Evolutionary conservation across 2,888 invertebrate species (phyloP).

Genomic region (Cephus rjabovi): DNA sequence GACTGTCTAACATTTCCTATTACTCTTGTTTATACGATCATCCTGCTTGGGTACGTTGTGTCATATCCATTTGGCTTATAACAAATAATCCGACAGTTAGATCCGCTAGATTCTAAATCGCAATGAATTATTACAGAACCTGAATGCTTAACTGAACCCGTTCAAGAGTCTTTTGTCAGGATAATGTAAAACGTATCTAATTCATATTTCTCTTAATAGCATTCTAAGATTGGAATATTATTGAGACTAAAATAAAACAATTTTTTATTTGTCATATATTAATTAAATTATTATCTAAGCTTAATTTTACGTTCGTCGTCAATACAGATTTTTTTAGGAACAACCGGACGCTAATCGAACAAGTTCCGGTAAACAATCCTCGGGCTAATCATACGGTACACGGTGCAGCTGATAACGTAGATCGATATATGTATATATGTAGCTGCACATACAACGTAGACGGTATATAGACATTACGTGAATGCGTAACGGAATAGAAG

Average conservation of each 20-base stretch:
- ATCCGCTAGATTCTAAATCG: background rate
- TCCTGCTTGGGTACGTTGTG: background rate
- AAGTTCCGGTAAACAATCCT: background rate
- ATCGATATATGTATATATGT: background rate
- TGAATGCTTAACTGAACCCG: too few species aligned
- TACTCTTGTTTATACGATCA: background rate
- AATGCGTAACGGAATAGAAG: conserved; percentile 25
- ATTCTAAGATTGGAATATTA: background rate
- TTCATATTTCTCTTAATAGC: too few species aligned
- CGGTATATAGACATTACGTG: conserved; percentile 19
- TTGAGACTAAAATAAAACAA: background rate
- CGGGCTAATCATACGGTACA: background rate
- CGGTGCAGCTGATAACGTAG: background rate
- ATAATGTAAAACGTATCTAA: too few species aligned
- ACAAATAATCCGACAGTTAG: background rate
- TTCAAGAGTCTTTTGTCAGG: too few species aligned
- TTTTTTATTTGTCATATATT: background rate
- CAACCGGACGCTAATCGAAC: background rate
- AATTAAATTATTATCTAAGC: background rate
- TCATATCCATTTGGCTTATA: background rate
- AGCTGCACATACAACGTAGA: background rate
- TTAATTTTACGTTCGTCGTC: background rate
- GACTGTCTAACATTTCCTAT: background rate
- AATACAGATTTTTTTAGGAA: background rate
- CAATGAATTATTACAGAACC: background rate